Evolutionary conservation across 2,113 vertebrate genomes (phyloP).

Genomic region (Dolichallabes microphthalmus): DNA sequence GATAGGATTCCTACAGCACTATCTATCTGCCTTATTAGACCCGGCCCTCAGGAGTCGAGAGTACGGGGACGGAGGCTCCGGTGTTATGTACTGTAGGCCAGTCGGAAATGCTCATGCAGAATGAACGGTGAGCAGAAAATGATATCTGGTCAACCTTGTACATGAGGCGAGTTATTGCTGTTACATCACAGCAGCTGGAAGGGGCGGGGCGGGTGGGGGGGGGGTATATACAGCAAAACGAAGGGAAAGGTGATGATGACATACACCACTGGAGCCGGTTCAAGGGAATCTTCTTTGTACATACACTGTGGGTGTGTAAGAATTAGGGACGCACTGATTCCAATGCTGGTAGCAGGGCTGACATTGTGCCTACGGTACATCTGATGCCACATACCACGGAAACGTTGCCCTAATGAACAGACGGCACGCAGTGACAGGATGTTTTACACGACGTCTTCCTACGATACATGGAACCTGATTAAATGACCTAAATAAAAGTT

Average conservation of each 20-base stretch:
- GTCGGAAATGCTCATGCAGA: slow-evolving; percentile 62
- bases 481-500: background rate
- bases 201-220: too few relatives aligned
- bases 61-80: slow-evolving; percentile 67
- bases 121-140: background rate
- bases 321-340: background rate
- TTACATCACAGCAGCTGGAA: slow-evolving; percentile 20
- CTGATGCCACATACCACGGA: background rate
- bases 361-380: background rate
- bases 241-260: slow-evolving; percentile 36
- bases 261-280: slow-evolving; percentile 22
- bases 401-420: background rate
- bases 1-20: slow-evolving; percentile 78
- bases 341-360: background rate
- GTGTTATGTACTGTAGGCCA: slow-evolving; percentile 82
- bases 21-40: slow-evolving; percentile 83
- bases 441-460: background rate
- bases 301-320: background rate
- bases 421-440: background rate
- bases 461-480: background rate
- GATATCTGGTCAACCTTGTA: slow-evolving; percentile 20
- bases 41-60: slow-evolving; percentile 71
- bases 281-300: background rate
- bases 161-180: slow-evolving; percentile 13
- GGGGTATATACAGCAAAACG: background rate